A percentile compares a stretch with the other conserved stretches of the same genome.
Evolutionary conservation across 2,888 invertebrate species (phyloP).

Genomic region (Pseudolycoriella hygida): DNA sequence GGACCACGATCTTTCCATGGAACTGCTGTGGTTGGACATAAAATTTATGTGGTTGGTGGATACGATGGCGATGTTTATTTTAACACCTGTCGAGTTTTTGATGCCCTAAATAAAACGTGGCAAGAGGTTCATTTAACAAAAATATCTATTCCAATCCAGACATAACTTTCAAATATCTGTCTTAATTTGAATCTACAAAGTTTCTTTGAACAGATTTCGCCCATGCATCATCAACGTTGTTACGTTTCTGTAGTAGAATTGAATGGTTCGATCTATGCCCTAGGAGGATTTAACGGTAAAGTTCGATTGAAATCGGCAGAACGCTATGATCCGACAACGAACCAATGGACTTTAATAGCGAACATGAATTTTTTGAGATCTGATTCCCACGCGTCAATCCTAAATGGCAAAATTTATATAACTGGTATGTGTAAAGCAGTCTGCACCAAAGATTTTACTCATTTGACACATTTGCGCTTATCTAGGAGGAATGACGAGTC

Average conservation of each 20-base stretch:
- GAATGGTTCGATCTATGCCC: conserved; percentile 62
- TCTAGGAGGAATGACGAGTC: conserved; percentile 1
- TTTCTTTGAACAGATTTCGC: conserved; percentile 41
- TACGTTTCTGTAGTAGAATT: conserved; percentile 73
- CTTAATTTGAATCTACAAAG: too few relatives aligned
- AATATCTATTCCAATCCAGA: too few relatives aligned
- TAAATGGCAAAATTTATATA: conserved; percentile 43
- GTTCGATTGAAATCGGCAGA: conserved; percentile 76
- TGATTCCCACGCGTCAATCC: conserved; percentile 77
- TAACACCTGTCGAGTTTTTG: conserved; percentile 73
- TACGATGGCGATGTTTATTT: conserved; percentile 69
- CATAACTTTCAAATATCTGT: too few relatives aligned
- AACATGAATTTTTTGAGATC: conserved; percentile 80
- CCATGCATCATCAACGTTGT: conserved; percentile 77
- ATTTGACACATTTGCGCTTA: too few relatives aligned
- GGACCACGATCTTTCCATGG: conserved; percentile 87
- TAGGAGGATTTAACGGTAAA: conserved; percentile 79
- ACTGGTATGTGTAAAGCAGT: conserved; percentile 21
- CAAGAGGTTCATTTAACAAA: conserved; percentile 39
- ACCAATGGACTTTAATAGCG: conserved; percentile 77
- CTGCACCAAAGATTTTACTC: too few relatives aligned
- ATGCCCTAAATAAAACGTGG: conserved; percentile 72
- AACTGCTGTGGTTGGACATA: conserved; percentile 68
- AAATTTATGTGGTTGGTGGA: conserved; percentile 81
- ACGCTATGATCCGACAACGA: conserved; percentile 61